Evolutionary conservation across 2,888 invertebrate genomes (phyloP).

Genomic region (Eilema caniola): DNA sequence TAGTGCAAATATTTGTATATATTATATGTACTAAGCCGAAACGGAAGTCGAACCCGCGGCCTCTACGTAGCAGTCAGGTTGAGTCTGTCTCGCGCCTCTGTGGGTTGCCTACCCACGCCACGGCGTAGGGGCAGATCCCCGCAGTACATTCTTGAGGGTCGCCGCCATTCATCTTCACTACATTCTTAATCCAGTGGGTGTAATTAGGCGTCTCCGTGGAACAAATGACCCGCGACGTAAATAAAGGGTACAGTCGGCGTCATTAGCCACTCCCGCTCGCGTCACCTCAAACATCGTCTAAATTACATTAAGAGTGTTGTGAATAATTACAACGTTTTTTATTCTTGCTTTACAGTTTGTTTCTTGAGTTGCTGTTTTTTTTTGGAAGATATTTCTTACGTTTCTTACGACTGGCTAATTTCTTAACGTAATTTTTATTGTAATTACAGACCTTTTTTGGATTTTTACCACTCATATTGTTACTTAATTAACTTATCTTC

Average conservation of each 20-base stretch:
- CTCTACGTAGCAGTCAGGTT: no score
- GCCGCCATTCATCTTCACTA: neutral
- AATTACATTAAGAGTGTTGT: neutral
- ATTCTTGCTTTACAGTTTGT: neutral
- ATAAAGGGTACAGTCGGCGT: slow-evolving; percentile 1
- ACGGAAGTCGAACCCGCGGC: no score
- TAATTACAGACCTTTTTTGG: neutral
- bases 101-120: no score
- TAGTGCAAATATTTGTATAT: no score
- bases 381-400: neutral
- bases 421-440: neutral
- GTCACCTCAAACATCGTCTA: neutral
- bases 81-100: no score
- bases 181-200: neutral
- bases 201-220: neutral
- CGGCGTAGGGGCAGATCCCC: neutral
- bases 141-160: neutral
- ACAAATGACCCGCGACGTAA: neutral
- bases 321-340: neutral
- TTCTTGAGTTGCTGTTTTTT: neutral
- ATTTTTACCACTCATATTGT: no score
- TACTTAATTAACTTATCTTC: no score
- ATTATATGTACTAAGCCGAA: no score
- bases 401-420: neutral
- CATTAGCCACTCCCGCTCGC: neutral